Percentiles rank a stretch among this genome's conserved stretches.
Conservation (phyloP, 64 coral and sea anemone genomes). For the Stichodactyla helianthus region DNA sequence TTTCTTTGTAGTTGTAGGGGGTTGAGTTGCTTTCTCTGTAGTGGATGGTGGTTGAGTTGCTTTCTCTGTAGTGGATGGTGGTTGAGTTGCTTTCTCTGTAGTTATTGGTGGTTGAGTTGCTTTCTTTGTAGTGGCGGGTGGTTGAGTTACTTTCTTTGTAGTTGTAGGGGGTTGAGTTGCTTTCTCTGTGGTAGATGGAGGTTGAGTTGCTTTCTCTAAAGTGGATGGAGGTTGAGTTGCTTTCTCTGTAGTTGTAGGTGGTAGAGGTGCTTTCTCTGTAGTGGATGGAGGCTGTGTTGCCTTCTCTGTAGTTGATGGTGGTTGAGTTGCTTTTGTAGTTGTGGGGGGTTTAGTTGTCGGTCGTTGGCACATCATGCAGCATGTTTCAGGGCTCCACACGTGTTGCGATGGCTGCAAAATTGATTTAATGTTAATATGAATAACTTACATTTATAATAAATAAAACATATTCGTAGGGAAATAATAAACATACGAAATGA, state of each 20-base stretch:
- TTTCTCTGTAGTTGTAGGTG: not conserved
- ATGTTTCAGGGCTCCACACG: not conserved
- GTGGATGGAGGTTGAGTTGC: conserved; percentile 23
- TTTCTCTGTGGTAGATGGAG: conserved; percentile 1
- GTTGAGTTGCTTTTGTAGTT: not conserved
- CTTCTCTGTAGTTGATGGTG: not conserved
- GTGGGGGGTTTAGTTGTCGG: conserved; percentile 12
- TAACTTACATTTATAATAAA: not conserved
- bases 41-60: too few relatives aligned
- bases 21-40: too few relatives aligned
- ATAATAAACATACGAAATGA: not conserved
- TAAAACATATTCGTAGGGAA: not conserved
- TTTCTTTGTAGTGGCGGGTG: not conserved
- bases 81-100: too few relatives aligned
- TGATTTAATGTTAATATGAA: not conserved
- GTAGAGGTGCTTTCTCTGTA: not conserved
- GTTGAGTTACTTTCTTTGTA: too few relatives aligned
- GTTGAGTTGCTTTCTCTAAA: not conserved
- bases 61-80: too few relatives aligned
- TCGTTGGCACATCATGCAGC: not conserved
- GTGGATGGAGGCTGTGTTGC: conserved; percentile 9
- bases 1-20: too few relatives aligned
- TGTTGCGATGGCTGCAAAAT: not conserved
- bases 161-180: too few relatives aligned
- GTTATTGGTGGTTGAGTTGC: too few relatives aligned